phyloP scores from a whole-genome alignment of 2,888 invertebrate species.

The Cryptus armator region DNA sequence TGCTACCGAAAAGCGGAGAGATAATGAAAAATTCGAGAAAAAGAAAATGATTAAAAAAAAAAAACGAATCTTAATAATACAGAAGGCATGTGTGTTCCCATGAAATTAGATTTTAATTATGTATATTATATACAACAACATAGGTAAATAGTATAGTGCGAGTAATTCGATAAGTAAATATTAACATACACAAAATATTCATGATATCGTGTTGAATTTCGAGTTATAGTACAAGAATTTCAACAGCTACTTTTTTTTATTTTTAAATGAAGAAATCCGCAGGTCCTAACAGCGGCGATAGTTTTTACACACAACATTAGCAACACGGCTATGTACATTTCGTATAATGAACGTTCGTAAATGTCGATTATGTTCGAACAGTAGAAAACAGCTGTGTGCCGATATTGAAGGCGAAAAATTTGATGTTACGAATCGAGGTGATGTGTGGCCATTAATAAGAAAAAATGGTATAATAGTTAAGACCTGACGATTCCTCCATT shows the following conservation, averaged over 20 bases:
- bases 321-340: constrained; percentile 51
- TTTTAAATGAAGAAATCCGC: constrained; percentile 69
- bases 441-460: constrained; percentile 15
- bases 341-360: constrained; percentile 42
- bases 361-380: constrained; percentile 28
- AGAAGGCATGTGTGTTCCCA: constrained; percentile 72
- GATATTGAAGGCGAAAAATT: constrained; percentile 39
- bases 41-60: constrained; percentile 23
- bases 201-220: constrained; percentile 72
- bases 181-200: constrained; percentile 75
- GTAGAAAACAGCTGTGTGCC: constrained; percentile 37
- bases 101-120: constrained; percentile 74
- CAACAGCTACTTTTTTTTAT: constrained; percentile 66
- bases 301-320: constrained; percentile 45
- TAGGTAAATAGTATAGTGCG: constrained; percentile 74
- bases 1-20: constrained; percentile 41
- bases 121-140: constrained; percentile 77
- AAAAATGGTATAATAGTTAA: constrained; percentile 21
- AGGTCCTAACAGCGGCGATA: constrained; percentile 40
- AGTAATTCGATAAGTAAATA: constrained; percentile 73
- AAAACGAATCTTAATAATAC: constrained; percentile 60
- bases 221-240: constrained; percentile 71
- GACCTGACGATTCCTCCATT: constrained; percentile 56
- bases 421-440: not conserved
- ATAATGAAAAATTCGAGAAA: constrained; percentile 41